These are phyloP conservation scores for Pachyramphus minor DNA, from an alignment of 2,113 vertebrate genomes.

Conservation along the genomic window DNA sequence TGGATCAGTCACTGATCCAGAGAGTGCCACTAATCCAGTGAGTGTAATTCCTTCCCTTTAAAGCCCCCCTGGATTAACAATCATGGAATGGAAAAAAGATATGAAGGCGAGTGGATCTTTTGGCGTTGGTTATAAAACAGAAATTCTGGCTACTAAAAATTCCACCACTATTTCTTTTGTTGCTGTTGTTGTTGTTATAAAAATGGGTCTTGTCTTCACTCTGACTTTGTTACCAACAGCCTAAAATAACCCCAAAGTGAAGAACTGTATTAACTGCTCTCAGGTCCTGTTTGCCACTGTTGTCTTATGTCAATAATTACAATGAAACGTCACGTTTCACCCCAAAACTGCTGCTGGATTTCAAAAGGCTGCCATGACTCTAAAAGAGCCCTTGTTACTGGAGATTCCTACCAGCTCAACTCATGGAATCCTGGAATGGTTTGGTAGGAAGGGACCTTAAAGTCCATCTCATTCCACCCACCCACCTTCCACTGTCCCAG, in stretches of 20 bases:
- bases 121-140: not conserved
- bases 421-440: not conserved
- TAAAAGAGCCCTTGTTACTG: not conserved
- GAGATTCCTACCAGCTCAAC: not conserved
- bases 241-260: not conserved
- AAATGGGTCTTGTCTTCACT: not conserved
- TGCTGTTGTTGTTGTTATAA: not conserved
- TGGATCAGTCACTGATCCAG: no score
- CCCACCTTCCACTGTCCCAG: fast-evolving
- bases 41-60: not conserved
- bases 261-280: not conserved
- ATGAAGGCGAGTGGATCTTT: not conserved
- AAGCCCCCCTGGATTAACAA: not conserved
- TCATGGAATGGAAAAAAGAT: not conserved
- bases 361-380: not conserved
- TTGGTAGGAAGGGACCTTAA: not conserved
- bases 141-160: not conserved
- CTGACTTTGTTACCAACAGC: not conserved
- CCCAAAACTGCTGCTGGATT: not conserved
- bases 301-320: no score
- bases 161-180: not conserved
- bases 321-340: not conserved
- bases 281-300: not conserved
- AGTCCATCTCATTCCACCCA: not conserved
- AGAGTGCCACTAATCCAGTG: not conserved